These are phyloP conservation scores for Diorhabda elongata DNA, from an alignment of 1,140 invertebrate genomes.

Conservation along the genomic window DNA sequence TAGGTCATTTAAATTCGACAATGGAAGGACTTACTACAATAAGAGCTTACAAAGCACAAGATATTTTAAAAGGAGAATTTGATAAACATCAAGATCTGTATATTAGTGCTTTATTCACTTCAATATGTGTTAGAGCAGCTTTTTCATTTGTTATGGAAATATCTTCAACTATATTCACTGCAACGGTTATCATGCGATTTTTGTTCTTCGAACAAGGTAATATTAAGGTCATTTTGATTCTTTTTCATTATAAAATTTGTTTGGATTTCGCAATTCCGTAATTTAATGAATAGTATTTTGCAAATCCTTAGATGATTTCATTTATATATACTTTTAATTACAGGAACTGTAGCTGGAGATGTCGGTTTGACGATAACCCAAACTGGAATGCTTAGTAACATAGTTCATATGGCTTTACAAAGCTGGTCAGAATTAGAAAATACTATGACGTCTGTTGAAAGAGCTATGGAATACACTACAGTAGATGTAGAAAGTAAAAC, in stretches of 20 bases:
- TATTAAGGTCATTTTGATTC: too few species aligned
- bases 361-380: slow-evolving; percentile 61
- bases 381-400: slow-evolving; percentile 20
- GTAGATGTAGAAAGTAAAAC: slow-evolving; percentile 66
- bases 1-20: slow-evolving; percentile 64
- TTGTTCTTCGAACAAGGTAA: slow-evolving; percentile 43
- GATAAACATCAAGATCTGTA: slow-evolving; percentile 74
- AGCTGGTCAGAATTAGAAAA: slow-evolving; percentile 67
- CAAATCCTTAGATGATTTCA: too few species aligned
- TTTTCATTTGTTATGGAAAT: slow-evolving; percentile 78
- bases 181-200: slow-evolving; percentile 57
- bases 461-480: slow-evolving; percentile 69
- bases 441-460: slow-evolving; percentile 77
- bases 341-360: slow-evolving; percentile 51
- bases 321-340: slow-evolving; percentile 53
- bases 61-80: slow-evolving; percentile 74
- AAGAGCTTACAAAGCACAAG: slow-evolving; percentile 74
- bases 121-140: slow-evolving; percentile 57
- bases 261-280: too few species aligned
- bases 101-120: slow-evolving; percentile 63
- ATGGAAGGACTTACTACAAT: slow-evolving; percentile 79
- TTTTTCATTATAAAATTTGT: too few species aligned
- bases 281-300: too few species aligned
- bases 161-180: slow-evolving; percentile 69
- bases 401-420: slow-evolving; percentile 60